A percentile compares a stretch with the other conserved stretches of the same genome.
phyloP scores from a whole-genome alignment of 2,113 vertebrate genomes.

The Theropithecus gelada region DNA sequence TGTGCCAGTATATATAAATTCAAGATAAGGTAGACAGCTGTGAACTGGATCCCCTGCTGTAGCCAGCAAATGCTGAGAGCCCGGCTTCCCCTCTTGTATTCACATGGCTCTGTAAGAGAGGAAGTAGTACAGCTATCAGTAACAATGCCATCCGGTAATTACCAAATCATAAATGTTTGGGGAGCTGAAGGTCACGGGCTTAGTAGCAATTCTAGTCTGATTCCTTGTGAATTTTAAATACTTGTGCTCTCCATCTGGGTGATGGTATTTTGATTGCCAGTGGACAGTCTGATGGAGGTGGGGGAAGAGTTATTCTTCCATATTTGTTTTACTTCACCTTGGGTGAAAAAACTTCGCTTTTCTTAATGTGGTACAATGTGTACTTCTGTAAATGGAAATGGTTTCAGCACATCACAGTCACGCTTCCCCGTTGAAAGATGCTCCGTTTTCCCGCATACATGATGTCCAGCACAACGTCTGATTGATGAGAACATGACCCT shows the following conservation, averaged over 20 bases:
- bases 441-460: rapidly evolving
- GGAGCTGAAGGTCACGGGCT: slow-evolving; percentile 50
- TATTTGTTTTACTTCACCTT: not conserved
- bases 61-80: slow-evolving; percentile 2
- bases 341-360: not conserved
- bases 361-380: not conserved
- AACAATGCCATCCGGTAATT: slow-evolving; percentile 42
- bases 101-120: slow-evolving; percentile 12
- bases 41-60: not conserved
- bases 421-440: not conserved
- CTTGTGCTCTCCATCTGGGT: not conserved
- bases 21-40: slow-evolving; percentile 27
- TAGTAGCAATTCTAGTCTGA: not conserved
- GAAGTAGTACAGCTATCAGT: slow-evolving; percentile 12
- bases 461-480: not conserved
- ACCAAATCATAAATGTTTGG: slow-evolving; percentile 38
- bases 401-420: rapidly evolving
- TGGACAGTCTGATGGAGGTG: not conserved
- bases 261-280: slow-evolving; percentile 17
- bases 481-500: not conserved
- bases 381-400: not conserved
- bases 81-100: slow-evolving; percentile 28
- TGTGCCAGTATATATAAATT: slow-evolving; percentile 37
- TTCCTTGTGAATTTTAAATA: slow-evolving; percentile 37
- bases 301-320: not conserved